Percentiles rank a stretch among this genome's conserved stretches.
Conservation (phyloP, 2,113 vertebrate genomes). For the Megaceryle torquata region DNA sequence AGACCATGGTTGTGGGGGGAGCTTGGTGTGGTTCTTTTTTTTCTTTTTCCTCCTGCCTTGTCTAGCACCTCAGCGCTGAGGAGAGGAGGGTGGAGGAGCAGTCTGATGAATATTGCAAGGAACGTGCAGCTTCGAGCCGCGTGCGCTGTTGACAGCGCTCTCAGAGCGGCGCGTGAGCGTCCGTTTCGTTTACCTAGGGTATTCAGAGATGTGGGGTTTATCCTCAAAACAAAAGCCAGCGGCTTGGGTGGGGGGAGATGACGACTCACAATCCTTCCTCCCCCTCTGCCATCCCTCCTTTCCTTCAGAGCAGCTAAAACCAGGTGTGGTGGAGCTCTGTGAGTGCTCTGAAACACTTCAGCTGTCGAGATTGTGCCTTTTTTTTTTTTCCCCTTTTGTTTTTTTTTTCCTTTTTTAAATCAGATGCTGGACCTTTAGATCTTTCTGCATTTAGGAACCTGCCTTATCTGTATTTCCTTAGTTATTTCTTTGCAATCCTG, state of each 20-base stretch:
- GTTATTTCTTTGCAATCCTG: not conserved
- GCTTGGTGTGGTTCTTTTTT: not conserved
- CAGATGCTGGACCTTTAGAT: not conserved
- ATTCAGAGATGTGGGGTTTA: not conserved
- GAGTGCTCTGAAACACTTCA: not conserved
- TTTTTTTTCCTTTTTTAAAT: not conserved
- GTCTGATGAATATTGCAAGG: not conserved
- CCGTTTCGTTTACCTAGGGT: not conserved
- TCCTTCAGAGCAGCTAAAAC: not conserved
- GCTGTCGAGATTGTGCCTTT: not conserved
- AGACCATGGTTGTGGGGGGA: not conserved
- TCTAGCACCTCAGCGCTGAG: not conserved
- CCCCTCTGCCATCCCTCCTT: not conserved
- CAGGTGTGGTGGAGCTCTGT: not conserved
- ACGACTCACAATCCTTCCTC: not conserved
- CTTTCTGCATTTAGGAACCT: not conserved
- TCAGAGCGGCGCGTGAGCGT: accelerated
- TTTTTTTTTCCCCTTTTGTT: no score
- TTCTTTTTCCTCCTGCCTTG: not conserved
- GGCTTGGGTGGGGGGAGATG: not conserved
- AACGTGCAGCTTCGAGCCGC: not conserved
- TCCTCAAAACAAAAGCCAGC: not conserved
- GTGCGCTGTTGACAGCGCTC: not conserved
- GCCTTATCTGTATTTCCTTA: not conserved
- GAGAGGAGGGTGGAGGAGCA: not conserved